Evolutionary conservation across 2,113 vertebrate species (phyloP), one percentile per base, ranked within the genome.

Genomic region (Rhinopomastus cyanomelas): DNA sequence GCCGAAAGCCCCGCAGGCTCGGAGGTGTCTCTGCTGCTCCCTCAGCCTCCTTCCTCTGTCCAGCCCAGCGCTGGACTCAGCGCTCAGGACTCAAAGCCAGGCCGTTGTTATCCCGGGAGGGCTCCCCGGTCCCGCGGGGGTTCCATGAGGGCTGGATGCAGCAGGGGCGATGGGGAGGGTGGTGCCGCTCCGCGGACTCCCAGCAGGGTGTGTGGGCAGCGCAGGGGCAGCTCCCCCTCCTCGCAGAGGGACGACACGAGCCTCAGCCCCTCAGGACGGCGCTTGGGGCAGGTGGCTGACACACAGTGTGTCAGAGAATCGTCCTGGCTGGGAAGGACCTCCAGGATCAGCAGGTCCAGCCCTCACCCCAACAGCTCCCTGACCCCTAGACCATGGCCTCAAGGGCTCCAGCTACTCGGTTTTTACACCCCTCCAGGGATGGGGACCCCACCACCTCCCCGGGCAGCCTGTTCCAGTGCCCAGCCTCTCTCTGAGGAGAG

Each of bases 141-240:
- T 1, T 1, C 20, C 17, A 0, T 3, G 0, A 7, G 85, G 74
- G 18, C 85, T 66, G 73, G 72, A 27, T n/a, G 61, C 44, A 44
- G 73, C 49, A 7, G 60, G 36, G 62, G 55, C 77, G 23, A 3
- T 8, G 32, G 67, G 30, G 48, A 22, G 10, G 32, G 49, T 46
- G 55, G 30, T 22, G 1, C 27, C 8, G 17, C 78, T 62, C 56
- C 42, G 1, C 12, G 15, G 59, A 46, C 17, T 67, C 25, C 6
- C 61, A 12, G 5, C 44, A 8, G 49, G 67, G 19, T 52, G 75
- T 29, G 57, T 1, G 3, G 85, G 81, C 74, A 62, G 72, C 4
- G 0, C 69, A 59, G 78, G 36, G 36, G 8, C 61, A 44, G 1
- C 42, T 71, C 20, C 66, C 85, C 61, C 36, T 85, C 51, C 67